A percentile compares a stretch with the other conserved stretches of the same genome.
phyloP scores from a whole-genome alignment of 2,797 vertebrate genomes.

The Streptopelia turtur region DNA sequence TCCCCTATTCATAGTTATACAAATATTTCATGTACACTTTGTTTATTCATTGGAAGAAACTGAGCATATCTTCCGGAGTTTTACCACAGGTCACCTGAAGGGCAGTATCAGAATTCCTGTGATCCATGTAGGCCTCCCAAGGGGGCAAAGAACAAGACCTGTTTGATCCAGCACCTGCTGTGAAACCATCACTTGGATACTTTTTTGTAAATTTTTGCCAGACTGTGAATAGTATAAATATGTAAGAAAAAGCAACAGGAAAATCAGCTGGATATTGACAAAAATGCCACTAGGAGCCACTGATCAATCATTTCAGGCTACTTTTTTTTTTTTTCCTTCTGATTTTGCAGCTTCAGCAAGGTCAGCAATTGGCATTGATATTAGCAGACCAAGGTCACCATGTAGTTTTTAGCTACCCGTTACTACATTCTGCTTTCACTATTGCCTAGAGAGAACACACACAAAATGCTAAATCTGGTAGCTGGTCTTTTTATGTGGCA shows the following conservation, averaged over 20 bases:
- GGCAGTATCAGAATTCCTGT: constrained; percentile 88
- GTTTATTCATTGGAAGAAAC: constrained; percentile 86
- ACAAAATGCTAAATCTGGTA: not conserved
- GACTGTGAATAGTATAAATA: constrained; percentile 80
- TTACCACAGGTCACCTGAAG: constrained; percentile 90
- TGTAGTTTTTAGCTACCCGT: not conserved
- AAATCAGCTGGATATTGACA: constrained; percentile 74
- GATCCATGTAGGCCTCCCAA: constrained; percentile 86
- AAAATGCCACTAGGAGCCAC: constrained; percentile 64
- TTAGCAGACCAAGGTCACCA: not conserved
- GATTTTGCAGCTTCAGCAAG: constrained; percentile 17
- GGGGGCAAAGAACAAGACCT: constrained; percentile 88
- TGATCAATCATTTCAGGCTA: constrained; percentile 58
- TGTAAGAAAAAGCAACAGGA: constrained; percentile 76
- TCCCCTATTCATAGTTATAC: constrained; percentile 74
- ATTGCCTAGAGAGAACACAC: not conserved
- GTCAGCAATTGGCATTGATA: not conserved
- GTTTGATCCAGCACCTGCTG: constrained; percentile 98
- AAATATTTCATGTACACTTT: constrained; percentile 80
- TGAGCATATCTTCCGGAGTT: constrained; percentile 88
- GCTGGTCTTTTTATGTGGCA: not conserved
- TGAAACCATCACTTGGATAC: constrained; percentile 90
- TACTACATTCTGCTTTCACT: not conserved
- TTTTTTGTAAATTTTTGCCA: constrained; percentile 84
- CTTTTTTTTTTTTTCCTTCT: not conserved